Conservation (phyloP, 2,113 vertebrate genomes). For the Lynx canadensis region DNA sequence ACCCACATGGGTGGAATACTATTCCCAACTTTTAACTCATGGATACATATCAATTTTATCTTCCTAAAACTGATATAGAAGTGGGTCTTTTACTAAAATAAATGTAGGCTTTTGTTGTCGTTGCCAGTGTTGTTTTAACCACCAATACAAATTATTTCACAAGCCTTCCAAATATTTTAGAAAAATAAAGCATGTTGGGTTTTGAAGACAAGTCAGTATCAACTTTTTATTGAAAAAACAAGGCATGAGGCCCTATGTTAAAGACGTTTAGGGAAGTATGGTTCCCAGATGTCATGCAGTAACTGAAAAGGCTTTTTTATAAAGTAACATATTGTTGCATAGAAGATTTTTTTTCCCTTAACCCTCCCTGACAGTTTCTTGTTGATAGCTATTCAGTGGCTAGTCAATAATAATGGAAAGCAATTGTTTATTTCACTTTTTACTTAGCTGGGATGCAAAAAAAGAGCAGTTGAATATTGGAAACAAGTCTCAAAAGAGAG, state of each 20-base stretch:
- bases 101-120: constrained; percentile 8
- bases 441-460: not conserved
- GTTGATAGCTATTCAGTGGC: constrained; percentile 35
- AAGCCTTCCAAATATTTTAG: constrained; percentile 59
- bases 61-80: not conserved
- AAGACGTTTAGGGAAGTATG: not conserved
- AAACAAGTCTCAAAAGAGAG: not conserved
- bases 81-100: not conserved
- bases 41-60: constrained; percentile 1
- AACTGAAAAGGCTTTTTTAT: not conserved
- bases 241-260: not conserved
- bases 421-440: constrained; percentile 30
- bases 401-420: constrained; percentile 39
- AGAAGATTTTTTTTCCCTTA: not conserved
- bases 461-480: not conserved
- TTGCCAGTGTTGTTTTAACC: not conserved
- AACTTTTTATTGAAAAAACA: constrained; percentile 19
- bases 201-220: constrained; percentile 8
- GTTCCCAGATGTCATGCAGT: not conserved
- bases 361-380: constrained; percentile 20
- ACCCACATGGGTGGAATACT: not conserved
- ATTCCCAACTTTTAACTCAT: not conserved
- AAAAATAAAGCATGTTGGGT: constrained; percentile 55
- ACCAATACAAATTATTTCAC: constrained; percentile 41
- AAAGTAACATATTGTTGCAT: not conserved